These are phyloP conservation scores for Ptyas mucosa DNA, from an alignment of 2,113 vertebrate genomes.

Conservation along the genomic window DNA sequence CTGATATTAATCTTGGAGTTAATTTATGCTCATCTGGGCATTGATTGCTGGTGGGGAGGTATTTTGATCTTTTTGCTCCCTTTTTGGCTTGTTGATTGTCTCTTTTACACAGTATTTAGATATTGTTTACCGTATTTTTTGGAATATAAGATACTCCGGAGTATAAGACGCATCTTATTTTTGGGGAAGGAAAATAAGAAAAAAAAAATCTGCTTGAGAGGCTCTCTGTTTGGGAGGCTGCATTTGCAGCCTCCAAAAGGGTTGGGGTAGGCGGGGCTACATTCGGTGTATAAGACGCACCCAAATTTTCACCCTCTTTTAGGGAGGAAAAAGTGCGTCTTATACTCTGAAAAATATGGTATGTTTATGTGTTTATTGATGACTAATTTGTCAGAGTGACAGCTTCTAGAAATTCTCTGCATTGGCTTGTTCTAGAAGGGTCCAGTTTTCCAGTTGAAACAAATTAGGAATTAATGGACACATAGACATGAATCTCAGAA, in stretches of 20 bases:
- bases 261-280: too few relatives aligned
- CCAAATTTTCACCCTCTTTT: too few relatives aligned
- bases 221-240: too few relatives aligned
- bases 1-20: background rate
- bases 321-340: too few relatives aligned
- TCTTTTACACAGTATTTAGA: background rate
- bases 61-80: background rate
- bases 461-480: background rate
- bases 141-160: too few relatives aligned
- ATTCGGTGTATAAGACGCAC: too few relatives aligned
- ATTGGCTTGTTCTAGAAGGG: background rate
- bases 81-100: background rate
- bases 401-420: background rate
- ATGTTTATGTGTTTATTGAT: background rate
- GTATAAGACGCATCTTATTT: too few relatives aligned
- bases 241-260: too few relatives aligned
- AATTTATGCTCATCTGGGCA: background rate
- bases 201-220: too few relatives aligned
- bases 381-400: background rate
- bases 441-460: background rate
- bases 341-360: too few relatives aligned
- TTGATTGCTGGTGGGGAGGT: background rate
- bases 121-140: background rate
- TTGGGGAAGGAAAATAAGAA: too few relatives aligned
- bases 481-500: background rate